Evolutionary conservation across 1,140 invertebrate genomes (phyloP).

Genomic region (Rhopalosiphum maidis): DNA sequence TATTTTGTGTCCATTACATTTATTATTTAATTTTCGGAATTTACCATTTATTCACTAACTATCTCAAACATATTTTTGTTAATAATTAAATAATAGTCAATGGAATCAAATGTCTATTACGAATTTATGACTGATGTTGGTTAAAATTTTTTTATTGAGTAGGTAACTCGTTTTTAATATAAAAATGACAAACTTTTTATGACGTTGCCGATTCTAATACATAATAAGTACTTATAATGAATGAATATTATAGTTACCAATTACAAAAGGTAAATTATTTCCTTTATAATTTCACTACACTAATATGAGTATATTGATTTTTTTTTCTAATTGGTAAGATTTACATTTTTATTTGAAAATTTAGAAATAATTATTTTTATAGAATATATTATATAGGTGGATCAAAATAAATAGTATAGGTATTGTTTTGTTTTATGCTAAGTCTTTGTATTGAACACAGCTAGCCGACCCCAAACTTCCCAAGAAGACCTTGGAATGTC

Average conservation of each 20-base stretch:
- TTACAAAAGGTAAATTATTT: neutral
- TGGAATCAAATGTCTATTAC: too few species aligned
- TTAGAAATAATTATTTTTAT: neutral
- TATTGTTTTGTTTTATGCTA: neutral
- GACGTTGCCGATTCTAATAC: neutral
- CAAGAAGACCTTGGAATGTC: slow-evolving; percentile 47
- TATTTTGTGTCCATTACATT: neutral
- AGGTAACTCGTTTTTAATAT: neutral
- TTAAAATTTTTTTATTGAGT: neutral
- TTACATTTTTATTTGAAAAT: neutral
- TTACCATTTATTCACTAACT: neutral
- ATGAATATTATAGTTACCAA: neutral
- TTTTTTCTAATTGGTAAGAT: neutral
- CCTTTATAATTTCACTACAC: neutral
- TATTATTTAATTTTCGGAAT: neutral
- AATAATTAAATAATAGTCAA: too few species aligned
- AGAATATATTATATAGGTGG: neutral
- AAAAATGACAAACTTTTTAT: neutral
- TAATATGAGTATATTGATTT: neutral
- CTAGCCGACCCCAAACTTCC: slow-evolving; percentile 28
- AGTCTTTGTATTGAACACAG: neutral
- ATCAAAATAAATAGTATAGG: neutral
- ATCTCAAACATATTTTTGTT: neutral
- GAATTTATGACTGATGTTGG: too few species aligned
- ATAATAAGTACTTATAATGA: neutral